These are phyloP conservation scores for Philereme transversata DNA, from an alignment of 2,888 invertebrate species.

Conservation along the genomic window DNA sequence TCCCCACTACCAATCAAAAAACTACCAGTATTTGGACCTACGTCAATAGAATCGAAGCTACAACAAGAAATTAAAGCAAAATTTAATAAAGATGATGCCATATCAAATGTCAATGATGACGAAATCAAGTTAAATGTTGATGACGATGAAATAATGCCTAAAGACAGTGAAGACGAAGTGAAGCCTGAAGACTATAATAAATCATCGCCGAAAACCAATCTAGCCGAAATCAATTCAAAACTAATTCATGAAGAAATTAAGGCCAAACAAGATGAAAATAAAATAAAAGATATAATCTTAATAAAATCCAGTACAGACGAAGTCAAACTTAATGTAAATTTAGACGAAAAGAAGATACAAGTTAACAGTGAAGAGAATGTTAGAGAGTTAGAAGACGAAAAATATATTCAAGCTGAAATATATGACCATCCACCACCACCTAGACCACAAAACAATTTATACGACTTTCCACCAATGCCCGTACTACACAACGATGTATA, in stretches of 20 bases:
- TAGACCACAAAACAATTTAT: not conserved
- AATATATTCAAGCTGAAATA: conserved; percentile 9
- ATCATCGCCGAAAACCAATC: not conserved
- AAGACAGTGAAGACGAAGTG: not conserved
- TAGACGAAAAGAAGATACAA: not conserved
- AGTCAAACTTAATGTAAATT: not conserved
- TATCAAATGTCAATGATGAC: not conserved
- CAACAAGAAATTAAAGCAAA: conserved; percentile 23
- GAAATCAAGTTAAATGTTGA: not conserved
- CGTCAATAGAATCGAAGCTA: conserved; percentile 11
- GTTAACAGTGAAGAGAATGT: not conserved
- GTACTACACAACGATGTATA: not conserved
- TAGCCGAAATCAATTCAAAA: not conserved
- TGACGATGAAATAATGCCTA: not conserved
- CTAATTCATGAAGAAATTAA: not conserved
- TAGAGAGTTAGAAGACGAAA: not conserved
- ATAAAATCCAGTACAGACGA: not conserved
- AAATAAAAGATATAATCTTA: not conserved
- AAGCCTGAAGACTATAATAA: not conserved
- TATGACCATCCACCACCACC: conserved; percentile 22
- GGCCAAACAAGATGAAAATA: not conserved
- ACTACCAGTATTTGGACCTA: conserved; percentile 4
- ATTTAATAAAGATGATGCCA: conserved; percentile 5
- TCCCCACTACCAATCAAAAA: conserved; percentile 7
- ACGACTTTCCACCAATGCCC: conserved; percentile 10